Conservation (phyloP, 2,888 invertebrate genomes). For the Andrena flavipes region DNA sequence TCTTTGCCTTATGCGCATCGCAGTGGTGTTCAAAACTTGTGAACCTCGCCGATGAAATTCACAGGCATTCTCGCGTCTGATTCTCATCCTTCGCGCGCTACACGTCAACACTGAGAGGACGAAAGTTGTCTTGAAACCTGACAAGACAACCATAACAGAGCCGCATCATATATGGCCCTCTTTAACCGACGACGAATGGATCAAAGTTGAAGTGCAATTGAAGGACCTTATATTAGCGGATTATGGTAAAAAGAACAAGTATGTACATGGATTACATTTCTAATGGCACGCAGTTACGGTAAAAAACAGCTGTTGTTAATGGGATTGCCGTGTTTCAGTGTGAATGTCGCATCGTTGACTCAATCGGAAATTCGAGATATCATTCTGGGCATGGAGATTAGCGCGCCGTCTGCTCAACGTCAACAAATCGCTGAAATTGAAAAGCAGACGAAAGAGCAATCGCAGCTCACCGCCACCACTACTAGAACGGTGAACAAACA, state of each 20-base stretch:
- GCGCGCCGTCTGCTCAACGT: constrained; percentile 98
- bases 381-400: constrained; percentile 99
- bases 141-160: constrained; percentile 99
- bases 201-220: constrained; percentile 98
- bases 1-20: too few relatives aligned
- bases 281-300: not conserved
- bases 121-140: constrained; percentile 99
- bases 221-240: constrained; percentile 99
- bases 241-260: constrained; percentile 98
- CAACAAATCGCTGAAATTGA: constrained; percentile 99
- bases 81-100: constrained; percentile 97
- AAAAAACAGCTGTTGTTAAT: not conserved
- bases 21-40: too few relatives aligned
- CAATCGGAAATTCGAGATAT: constrained; percentile 99
- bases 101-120: constrained; percentile 99
- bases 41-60: not conserved
- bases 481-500: constrained; percentile 99
- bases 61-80: constrained; percentile 96
- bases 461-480: constrained; percentile 98
- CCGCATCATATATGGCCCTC: constrained; percentile 99
- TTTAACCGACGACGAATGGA: constrained; percentile 99
- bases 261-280: constrained; percentile 87
- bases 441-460: constrained; percentile 99
- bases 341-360: constrained; percentile 99
- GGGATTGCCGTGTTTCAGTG: constrained; percentile 85